Percentiles rank a stretch among this genome's conserved stretches.
phyloP scores from a whole-genome alignment of 2,888 invertebrate genomes.

The Yponomeuta sedellus region DNA sequence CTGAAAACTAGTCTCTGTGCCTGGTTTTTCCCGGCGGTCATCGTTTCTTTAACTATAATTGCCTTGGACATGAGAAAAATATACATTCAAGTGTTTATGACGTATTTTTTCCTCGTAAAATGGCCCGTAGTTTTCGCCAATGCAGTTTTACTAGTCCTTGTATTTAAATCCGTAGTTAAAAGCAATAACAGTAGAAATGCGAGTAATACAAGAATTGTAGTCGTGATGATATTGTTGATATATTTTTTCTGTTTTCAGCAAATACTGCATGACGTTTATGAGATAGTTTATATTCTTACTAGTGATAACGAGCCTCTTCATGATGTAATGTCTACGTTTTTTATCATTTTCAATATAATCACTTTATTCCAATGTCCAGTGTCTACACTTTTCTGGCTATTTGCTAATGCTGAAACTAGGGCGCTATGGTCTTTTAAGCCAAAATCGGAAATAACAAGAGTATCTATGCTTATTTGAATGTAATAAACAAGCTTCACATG shows the following conservation, averaged over 20 bases:
- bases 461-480: neutral
- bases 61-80: constrained; percentile 23
- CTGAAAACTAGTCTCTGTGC: constrained; percentile 40
- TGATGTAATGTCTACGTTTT: constrained; percentile 21
- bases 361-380: constrained; percentile 52
- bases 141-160: constrained; percentile 41
- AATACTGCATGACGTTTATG: constrained; percentile 43
- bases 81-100: constrained; percentile 27
- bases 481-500: neutral
- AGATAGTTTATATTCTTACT: constrained; percentile 33
- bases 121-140: constrained; percentile 54
- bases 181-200: constrained; percentile 35
- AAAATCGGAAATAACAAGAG: neutral
- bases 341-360: constrained; percentile 32
- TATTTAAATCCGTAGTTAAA: constrained; percentile 41
- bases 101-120: constrained; percentile 43
- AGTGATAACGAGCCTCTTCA: constrained; percentile 23
- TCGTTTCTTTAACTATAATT: constrained; percentile 29
- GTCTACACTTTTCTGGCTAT: constrained; percentile 58
- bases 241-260: constrained; percentile 58
- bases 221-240: constrained; percentile 51
- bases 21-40: constrained; percentile 41
- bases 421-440: constrained; percentile 19
- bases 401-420: constrained; percentile 55
- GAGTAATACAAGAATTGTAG: constrained; percentile 39